Evolutionary conservation across 2,113 vertebrate genomes (phyloP).

Genomic region (Prionailurus bengalensis): DNA sequence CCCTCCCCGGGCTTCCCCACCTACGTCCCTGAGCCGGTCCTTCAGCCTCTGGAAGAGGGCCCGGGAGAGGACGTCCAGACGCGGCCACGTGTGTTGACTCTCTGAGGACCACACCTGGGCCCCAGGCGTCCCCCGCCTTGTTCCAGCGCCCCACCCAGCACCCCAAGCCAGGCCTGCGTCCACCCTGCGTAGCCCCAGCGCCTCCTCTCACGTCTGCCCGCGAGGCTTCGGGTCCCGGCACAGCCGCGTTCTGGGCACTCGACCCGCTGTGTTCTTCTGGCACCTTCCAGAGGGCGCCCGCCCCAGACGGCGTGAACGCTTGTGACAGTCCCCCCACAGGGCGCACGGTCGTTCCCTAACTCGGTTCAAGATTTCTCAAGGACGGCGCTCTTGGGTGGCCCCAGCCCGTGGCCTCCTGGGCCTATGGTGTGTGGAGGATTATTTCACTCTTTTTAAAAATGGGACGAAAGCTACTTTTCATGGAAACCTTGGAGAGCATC

Average conservation of each 20-base stretch:
- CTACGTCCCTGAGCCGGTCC: neutral
- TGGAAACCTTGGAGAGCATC: neutral
- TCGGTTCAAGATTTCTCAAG: neutral
- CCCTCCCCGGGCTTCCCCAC: neutral
- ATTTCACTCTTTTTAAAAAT: neutral
- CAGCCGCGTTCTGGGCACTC: accelerated
- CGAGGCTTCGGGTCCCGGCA: neutral
- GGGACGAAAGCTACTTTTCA: neutral
- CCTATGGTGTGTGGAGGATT: neutral
- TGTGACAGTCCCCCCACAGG: neutral
- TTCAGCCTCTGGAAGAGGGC: neutral
- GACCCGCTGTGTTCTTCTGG: neutral
- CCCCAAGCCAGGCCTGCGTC: neutral
- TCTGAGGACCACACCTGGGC: neutral
- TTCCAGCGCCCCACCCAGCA: neutral
- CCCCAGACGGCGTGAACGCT: neutral
- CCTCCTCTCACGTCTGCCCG: neutral
- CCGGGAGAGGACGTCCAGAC: neutral
- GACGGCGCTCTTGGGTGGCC: too few relatives aligned
- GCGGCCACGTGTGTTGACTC: accelerated
- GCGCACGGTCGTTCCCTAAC: neutral
- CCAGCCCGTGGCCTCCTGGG: neutral
- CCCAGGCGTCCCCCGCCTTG: neutral
- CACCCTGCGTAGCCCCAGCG: neutral
- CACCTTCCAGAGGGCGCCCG: neutral